A percentile compares a stretch with the other conserved stretches of the same genome.
These are phyloP conservation scores for Trichonephila inaurata DNA, from an alignment of 1,140 invertebrate genomes.

Conservation along the genomic window DNA sequence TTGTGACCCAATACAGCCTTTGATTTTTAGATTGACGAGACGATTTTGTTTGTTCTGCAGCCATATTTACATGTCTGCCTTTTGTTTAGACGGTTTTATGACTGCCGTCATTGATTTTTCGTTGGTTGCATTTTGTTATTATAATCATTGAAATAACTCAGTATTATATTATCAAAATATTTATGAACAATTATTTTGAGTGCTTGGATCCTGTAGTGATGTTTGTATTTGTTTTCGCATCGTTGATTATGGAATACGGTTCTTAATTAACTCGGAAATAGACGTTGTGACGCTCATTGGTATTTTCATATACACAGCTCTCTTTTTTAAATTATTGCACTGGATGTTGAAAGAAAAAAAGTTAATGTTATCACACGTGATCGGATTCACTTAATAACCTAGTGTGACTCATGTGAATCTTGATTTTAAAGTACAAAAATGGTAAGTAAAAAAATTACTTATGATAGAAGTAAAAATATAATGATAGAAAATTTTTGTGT, in stretches of 20 bases:
- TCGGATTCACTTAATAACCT: background rate
- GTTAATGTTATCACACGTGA: background rate
- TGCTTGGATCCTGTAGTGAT: background rate
- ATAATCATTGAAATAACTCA: background rate
- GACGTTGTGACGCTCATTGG: slow-evolving; percentile 16
- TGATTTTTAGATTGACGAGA: slow-evolving; percentile 49
- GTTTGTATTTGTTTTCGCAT: slow-evolving; percentile 19
- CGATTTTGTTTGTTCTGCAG: slow-evolving; percentile 72
- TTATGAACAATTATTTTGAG: background rate
- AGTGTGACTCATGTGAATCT: background rate
- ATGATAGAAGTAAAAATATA: background rate
- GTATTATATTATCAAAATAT: background rate
- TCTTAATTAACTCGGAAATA: slow-evolving; percentile 45
- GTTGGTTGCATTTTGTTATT: background rate
- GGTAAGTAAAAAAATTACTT: background rate
- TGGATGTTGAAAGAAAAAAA: background rate
- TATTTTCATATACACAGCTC: background rate
- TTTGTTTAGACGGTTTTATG: slow-evolving; percentile 63
- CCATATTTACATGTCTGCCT: slow-evolving; percentile 75
- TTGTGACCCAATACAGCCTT: slow-evolving; percentile 8
- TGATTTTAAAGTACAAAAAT: background rate
- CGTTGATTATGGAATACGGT: slow-evolving; percentile 1
- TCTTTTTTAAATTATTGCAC: background rate
- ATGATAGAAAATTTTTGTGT: background rate
- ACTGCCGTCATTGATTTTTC: slow-evolving; percentile 55